Evolutionary conservation across 2,888 invertebrate genomes (phyloP).

Genomic region (Belgica antarctica): DNA sequence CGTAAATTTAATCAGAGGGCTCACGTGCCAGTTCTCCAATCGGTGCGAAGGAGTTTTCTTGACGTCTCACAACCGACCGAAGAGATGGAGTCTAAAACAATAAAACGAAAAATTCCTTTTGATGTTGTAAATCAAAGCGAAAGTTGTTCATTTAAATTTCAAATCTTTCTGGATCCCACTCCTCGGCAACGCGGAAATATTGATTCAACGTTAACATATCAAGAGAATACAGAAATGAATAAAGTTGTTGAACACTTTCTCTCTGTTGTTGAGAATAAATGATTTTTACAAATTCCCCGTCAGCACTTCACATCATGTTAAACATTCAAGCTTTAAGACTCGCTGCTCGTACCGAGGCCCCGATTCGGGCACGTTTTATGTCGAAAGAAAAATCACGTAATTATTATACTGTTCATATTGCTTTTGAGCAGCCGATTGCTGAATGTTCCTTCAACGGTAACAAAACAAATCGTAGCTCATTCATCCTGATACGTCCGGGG

Average conservation of each 20-base stretch:
- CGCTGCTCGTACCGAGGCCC: too few species aligned
- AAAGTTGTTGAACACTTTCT: not conserved
- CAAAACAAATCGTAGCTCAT: constrained; percentile 31
- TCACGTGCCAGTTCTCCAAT: too few species aligned
- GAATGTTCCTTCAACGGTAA: not conserved
- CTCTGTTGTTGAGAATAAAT: not conserved
- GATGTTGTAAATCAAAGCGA: not conserved
- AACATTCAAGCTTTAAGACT: not conserved
- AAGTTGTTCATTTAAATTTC: not conserved
- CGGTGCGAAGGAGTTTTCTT: too few species aligned
- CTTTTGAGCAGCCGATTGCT: not conserved
- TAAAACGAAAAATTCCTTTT: too few species aligned
- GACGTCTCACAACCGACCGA: too few species aligned
- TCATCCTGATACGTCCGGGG: not conserved
- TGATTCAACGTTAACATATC: not conserved
- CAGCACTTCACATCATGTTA: not conserved
- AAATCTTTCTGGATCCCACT: not conserved
- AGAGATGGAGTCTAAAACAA: too few species aligned
- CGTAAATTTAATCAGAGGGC: too few species aligned
- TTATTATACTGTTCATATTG: not conserved
- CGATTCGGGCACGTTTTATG: not conserved
- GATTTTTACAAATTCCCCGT: not conserved
- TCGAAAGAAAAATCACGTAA: constrained; percentile 25
- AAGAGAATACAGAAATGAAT: not conserved
- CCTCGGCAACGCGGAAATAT: not conserved